Evolutionary conservation across 2,113 vertebrate genomes (phyloP).

Genomic region (Talpa occidentalis): DNA sequence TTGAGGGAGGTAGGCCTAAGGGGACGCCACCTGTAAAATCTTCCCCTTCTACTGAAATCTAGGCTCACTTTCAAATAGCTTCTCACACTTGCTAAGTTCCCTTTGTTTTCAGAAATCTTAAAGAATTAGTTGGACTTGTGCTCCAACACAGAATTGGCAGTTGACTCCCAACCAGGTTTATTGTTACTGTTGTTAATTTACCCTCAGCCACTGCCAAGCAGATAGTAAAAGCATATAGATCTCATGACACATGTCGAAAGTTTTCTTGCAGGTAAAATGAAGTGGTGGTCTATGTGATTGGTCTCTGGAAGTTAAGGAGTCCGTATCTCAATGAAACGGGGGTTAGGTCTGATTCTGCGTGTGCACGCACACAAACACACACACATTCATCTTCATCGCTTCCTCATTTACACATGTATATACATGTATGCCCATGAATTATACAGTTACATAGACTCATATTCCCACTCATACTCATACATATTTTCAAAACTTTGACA

Average conservation of each 20-base stretch:
- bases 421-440: background rate
- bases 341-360: background rate
- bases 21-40: background rate
- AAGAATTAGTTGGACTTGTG: conserved; percentile 75
- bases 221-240: background rate
- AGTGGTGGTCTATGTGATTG: background rate
- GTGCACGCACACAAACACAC: background rate
- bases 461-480: conserved; percentile 19
- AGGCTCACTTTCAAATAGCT: conserved; percentile 72
- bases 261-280: conserved; percentile 40
- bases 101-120: conserved; percentile 70
- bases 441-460: background rate
- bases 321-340: background rate
- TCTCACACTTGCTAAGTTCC: conserved; percentile 54
- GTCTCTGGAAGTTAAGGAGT: conserved; percentile 26
- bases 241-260: conserved; percentile 50
- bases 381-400: background rate
- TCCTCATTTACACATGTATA: background rate
- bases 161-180: conserved; percentile 74
- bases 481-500: conserved; percentile 24
- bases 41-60: conserved; percentile 66
- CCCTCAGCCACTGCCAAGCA: background rate
- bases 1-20: background rate
- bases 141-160: conserved; percentile 65
- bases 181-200: conserved; percentile 54